These are phyloP conservation scores for Lysiphlebus fabarum DNA, from an alignment of 1,140 invertebrate genomes.

Conservation along the genomic window DNA sequence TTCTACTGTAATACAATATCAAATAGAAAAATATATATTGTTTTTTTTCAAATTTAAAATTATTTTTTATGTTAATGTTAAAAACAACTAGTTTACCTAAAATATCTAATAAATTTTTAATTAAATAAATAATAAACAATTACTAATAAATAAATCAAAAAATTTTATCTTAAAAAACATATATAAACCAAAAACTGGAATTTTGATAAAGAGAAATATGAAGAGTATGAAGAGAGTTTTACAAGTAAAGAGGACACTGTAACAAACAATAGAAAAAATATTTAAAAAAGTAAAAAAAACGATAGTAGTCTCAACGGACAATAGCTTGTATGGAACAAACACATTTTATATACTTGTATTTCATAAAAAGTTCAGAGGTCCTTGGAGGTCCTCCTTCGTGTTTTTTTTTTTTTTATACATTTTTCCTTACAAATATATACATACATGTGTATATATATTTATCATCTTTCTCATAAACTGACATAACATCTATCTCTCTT, in stretches of 20 bases:
- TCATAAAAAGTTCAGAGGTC: slow-evolving; percentile 15
- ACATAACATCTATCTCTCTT: slow-evolving; percentile 5
- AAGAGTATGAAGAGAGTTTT: slow-evolving; percentile 13
- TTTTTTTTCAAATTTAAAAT: too few species aligned
- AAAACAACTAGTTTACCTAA: too few species aligned
- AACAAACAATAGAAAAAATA: slow-evolving; percentile 52
- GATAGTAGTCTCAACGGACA: slow-evolving; percentile 40
- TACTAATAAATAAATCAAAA: too few species aligned
- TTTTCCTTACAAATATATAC: slow-evolving; percentile 9
- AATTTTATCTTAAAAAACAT: too few species aligned
- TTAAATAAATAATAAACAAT: too few species aligned
- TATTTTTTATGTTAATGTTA: too few species aligned
- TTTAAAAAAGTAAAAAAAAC: slow-evolving; percentile 14
- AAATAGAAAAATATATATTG: too few species aligned
- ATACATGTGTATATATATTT: slow-evolving; percentile 2
- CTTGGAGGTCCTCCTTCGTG: slow-evolving; percentile 25
- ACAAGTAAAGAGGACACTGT: slow-evolving; percentile 32
- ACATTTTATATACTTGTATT: slow-evolving; percentile 38
- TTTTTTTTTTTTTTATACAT: slow-evolving; percentile 25
- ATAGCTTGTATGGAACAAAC: slow-evolving; percentile 54
- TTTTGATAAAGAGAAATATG: slow-evolving; percentile 6
- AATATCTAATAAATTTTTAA: too few species aligned
- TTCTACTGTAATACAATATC: too few species aligned
- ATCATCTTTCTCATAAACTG: not conserved
- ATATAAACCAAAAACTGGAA: not conserved